phyloP scores from a whole-genome alignment of 2,888 invertebrate species.

The Nysson spinosus region DNA sequence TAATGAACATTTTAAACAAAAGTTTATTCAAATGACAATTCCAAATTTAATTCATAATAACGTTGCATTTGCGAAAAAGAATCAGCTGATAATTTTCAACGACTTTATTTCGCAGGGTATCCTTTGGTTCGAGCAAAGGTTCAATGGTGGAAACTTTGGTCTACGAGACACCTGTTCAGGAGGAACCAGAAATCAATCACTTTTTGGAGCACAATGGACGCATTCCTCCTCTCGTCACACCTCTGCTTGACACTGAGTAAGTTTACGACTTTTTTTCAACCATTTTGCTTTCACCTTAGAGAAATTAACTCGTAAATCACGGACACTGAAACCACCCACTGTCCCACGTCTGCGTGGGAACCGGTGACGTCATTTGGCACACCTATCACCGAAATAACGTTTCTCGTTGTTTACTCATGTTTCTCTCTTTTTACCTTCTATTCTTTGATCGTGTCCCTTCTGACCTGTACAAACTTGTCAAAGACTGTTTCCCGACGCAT shows the following conservation, averaged over 20 bases:
- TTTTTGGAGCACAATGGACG: constrained; percentile 75
- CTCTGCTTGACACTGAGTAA: constrained; percentile 76
- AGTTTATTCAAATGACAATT: too few species aligned
- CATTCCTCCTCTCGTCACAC: constrained; percentile 68
- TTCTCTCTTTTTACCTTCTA: too few species aligned
- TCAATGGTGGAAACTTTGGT: constrained; percentile 96
- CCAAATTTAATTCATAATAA: too few species aligned
- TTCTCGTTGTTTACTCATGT: background rate
- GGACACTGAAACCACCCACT: constrained; percentile 17
- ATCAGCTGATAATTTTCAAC: background rate
- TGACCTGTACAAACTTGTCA: too few species aligned
- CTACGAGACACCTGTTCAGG: constrained; percentile 88
- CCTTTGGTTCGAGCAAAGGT: constrained; percentile 95
- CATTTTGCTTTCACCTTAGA: background rate
- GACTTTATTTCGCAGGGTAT: constrained; percentile 84
- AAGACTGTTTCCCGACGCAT: too few species aligned
- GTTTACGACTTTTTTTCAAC: constrained; percentile 38
- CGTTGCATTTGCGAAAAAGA: too few species aligned
- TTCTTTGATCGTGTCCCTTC: too few species aligned
- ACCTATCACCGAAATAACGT: constrained; percentile 61
- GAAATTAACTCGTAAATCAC: constrained; percentile 25
- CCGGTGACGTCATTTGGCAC: constrained; percentile 58
- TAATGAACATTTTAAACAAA: too few species aligned
- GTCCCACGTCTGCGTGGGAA: constrained; percentile 37
- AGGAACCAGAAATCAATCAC: constrained; percentile 86